phyloP scores from a whole-genome alignment of 2,888 invertebrate genomes.

The Galerucella calmariensis region DNA sequence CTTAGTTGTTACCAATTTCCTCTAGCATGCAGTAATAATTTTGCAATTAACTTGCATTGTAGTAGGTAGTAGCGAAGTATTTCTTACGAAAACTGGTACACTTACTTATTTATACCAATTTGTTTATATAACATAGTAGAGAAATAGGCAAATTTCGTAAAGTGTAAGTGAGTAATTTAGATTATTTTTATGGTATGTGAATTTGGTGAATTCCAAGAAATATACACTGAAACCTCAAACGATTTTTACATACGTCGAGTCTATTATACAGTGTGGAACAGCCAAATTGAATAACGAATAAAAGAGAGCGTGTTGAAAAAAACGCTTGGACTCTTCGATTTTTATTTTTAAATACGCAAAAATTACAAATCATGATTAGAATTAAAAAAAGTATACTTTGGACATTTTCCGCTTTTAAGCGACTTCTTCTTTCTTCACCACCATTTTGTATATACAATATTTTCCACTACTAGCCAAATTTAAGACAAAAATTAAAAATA shows the following conservation, averaged over 20 bases:
- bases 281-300: too few species aligned
- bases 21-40: neutral
- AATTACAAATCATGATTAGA: too few species aligned
- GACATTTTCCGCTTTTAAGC: too few species aligned
- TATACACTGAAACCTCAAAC: neutral
- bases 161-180: neutral
- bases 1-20: neutral
- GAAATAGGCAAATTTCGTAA: neutral
- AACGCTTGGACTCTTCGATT: too few species aligned
- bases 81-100: neutral
- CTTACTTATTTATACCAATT: neutral
- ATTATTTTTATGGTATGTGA: neutral
- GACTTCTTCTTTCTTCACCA: too few species aligned
- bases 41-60: neutral
- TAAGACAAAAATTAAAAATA: too few species aligned
- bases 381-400: too few species aligned
- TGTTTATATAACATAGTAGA: neutral
- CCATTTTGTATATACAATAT: too few species aligned
- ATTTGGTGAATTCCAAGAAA: neutral
- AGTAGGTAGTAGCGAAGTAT: neutral
- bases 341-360: too few species aligned
- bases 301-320: too few species aligned
- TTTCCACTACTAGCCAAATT: too few species aligned
- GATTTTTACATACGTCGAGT: neutral
- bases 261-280: too few species aligned